These are phyloP conservation scores for Rhogogaster chlorosoma DNA, from an alignment of 2,888 invertebrate genomes.

Conservation along the genomic window DNA sequence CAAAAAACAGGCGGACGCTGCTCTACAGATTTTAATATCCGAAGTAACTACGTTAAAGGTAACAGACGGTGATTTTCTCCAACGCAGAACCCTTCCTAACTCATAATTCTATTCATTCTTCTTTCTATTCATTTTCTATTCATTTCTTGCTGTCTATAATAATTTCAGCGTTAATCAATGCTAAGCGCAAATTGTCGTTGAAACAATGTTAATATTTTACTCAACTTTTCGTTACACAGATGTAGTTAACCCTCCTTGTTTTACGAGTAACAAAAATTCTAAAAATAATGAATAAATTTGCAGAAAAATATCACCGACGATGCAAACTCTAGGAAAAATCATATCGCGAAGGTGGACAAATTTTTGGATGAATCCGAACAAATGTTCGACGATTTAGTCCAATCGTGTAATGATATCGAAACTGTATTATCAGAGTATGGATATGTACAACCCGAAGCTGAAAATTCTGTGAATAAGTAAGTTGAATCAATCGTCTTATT, in stretches of 20 bases:
- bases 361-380: slow-evolving; percentile 10
- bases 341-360: background rate
- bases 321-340: background rate
- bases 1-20: background rate
- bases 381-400: background rate
- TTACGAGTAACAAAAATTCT: background rate
- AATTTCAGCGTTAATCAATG: too few species aligned
- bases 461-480: background rate
- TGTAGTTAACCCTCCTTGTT: too few species aligned
- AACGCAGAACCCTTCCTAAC: background rate
- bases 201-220: background rate
- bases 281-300: background rate
- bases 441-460: background rate
- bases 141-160: too few species aligned
- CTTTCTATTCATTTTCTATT: background rate
- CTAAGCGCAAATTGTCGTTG: too few species aligned
- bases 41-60: background rate
- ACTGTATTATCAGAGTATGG: slow-evolving; percentile 35
- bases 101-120: background rate
- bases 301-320: background rate
- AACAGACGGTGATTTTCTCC: background rate
- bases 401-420: slow-evolving; percentile 3
- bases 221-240: background rate
- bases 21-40: background rate
- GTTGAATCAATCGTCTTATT: background rate